These are phyloP conservation scores for Pomatostomus ruficeps DNA, from an alignment of 2,113 vertebrate species.

Conservation along the genomic window DNA sequence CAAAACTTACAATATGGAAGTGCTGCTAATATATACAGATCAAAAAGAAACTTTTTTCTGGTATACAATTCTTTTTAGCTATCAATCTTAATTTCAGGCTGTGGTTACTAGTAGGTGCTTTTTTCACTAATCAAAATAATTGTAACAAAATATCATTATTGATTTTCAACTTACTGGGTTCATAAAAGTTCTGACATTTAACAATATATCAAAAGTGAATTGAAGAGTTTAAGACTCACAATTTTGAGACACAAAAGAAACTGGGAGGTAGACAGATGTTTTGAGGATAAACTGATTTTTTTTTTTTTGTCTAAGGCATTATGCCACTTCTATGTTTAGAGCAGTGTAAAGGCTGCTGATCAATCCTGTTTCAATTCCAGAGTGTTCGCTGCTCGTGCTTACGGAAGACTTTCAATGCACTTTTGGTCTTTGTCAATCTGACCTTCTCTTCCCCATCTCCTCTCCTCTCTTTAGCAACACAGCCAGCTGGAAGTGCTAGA, in stretches of 20 bases:
- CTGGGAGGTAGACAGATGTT: conserved; percentile 69
- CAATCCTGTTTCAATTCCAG: conserved; percentile 12
- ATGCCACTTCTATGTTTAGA: neutral
- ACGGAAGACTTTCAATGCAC: conserved; percentile 76
- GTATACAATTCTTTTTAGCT: neutral
- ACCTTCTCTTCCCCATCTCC: conserved; percentile 46
- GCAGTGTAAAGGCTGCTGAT: conserved; percentile 14
- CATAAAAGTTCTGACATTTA: conserved; percentile 3
- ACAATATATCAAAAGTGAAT: conserved; percentile 45
- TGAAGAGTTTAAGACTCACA: conserved; percentile 4
- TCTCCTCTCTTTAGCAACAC: conserved; percentile 39
- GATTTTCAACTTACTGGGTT: conserved; percentile 20
- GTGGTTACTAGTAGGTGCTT: neutral
- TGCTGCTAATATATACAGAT: neutral
- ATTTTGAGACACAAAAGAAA: conserved; percentile 53
- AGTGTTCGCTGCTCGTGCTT: conserved; percentile 31
- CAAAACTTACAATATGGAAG: neutral
- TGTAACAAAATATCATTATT: conserved; percentile 8
- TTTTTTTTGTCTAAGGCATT: conserved; percentile 26
- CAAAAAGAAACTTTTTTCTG: neutral
- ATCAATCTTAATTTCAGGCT: neutral
- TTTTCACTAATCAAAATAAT: neutral
- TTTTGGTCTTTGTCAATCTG: conserved; percentile 55
- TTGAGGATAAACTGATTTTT: conserved; percentile 57
- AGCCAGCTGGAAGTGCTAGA: conserved; percentile 57